These are phyloP conservation scores for Etheostoma spectabile DNA, from an alignment of 2,113 vertebrate species.

Conservation along the genomic window DNA sequence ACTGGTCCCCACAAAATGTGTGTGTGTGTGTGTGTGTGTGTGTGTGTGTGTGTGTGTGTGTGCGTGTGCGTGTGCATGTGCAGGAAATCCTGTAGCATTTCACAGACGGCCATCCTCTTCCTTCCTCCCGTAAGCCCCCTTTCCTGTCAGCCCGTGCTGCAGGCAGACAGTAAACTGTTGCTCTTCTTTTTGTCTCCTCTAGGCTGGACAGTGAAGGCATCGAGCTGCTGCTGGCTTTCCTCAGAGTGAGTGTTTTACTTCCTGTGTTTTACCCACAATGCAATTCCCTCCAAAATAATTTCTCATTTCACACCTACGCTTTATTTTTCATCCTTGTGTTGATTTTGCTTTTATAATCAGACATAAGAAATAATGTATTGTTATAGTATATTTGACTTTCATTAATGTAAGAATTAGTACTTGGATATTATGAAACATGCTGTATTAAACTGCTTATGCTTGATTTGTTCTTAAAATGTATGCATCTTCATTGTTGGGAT, in stretches of 20 bases:
- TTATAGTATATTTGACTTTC: too few species aligned
- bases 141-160: slow-evolving; percentile 52
- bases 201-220: slow-evolving; percentile 97
- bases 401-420: not conserved
- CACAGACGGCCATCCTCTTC: slow-evolving; percentile 67
- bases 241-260: slow-evolving; percentile 80
- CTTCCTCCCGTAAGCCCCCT: slow-evolving; percentile 70
- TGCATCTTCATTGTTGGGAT: not conserved
- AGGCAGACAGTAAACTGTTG: slow-evolving; percentile 35
- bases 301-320: not conserved
- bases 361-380: too few species aligned
- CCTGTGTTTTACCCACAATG: slow-evolving; percentile 16
- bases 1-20: too few species aligned
- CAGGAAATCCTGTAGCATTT: slow-evolving; percentile 84
- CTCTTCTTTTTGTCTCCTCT: slow-evolving; percentile 67
- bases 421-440: not conserved
- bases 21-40: not conserved
- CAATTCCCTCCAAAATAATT: not conserved
- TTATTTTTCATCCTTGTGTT: too few species aligned
- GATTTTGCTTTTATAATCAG: too few species aligned
- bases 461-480: not conserved
- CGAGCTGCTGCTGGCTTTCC: slow-evolving; percentile 94
- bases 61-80: not conserved
- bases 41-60: not conserved
- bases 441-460: not conserved